These are phyloP conservation scores for Silurus asotus DNA, from an alignment of 2,113 vertebrate species.

Conservation along the genomic window DNA sequence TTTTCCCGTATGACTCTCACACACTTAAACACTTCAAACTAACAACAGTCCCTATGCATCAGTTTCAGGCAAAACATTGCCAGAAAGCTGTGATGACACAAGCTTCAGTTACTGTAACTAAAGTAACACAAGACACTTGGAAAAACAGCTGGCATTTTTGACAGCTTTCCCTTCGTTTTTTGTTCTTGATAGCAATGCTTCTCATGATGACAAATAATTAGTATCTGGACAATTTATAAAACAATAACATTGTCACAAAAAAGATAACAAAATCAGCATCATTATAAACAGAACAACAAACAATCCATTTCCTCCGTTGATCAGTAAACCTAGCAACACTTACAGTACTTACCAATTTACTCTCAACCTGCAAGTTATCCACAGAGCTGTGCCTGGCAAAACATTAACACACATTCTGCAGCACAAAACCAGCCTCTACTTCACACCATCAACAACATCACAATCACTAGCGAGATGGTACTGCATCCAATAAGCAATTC, in stretches of 20 bases:
- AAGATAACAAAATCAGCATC: not conserved
- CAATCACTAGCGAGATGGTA: conserved; percentile 52
- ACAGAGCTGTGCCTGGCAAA: conserved; percentile 17
- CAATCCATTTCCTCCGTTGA: not conserved
- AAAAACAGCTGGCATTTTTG: not conserved
- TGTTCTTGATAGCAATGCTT: not conserved
- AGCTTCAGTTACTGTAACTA: conserved; percentile 17
- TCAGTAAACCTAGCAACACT: not conserved
- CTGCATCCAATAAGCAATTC: conserved; percentile 73
- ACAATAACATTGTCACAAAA: not conserved
- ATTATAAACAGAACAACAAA: not conserved
- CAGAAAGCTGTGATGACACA: conserved; percentile 1
- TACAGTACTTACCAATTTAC: conserved; percentile 40
- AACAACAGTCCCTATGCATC: not conserved
- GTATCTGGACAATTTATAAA: not conserved
- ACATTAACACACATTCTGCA: conserved; percentile 52
- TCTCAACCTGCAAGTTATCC: conserved; percentile 38
- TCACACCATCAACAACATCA: conserved; percentile 59
- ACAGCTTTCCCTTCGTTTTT: not conserved
- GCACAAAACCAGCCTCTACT: conserved; percentile 57
- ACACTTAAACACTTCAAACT: not conserved
- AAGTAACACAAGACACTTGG: not conserved
- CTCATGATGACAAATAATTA: not conserved
- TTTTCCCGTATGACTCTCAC: not conserved
- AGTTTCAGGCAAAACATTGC: not conserved